phyloP scores from a whole-genome alignment of 2,113 vertebrate genomes.

The Catharus minimus region DNA sequence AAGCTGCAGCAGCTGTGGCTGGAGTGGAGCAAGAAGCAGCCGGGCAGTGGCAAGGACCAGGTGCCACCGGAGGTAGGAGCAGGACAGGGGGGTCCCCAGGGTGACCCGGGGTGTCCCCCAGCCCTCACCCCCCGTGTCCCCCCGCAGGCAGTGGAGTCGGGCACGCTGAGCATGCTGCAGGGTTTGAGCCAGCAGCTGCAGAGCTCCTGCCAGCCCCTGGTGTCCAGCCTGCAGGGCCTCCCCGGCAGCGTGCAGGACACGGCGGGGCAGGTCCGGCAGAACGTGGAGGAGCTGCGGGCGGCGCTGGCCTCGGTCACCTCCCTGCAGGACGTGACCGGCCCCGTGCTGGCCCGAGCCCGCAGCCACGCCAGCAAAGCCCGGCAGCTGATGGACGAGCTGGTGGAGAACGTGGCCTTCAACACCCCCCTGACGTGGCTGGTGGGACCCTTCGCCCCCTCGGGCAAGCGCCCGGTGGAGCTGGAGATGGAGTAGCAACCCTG shows the following conservation, averaged over 20 bases:
- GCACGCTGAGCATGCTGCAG: constrained; percentile 71
- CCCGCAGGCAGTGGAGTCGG: constrained; percentile 12
- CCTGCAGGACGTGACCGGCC: constrained; percentile 65
- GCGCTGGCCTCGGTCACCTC: constrained; percentile 60
- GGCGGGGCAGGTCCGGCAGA: constrained; percentile 70
- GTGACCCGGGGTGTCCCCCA: accelerated
- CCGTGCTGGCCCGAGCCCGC: constrained; percentile 75
- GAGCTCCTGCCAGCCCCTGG: constrained; percentile 74
- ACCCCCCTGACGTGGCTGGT: constrained; percentile 74
- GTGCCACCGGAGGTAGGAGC: neutral
- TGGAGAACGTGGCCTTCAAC: constrained; percentile 71
- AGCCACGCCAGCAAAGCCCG: constrained; percentile 69
- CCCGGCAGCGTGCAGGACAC: constrained; percentile 81
- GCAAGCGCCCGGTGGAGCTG: neutral
- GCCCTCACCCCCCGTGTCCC: neutral
- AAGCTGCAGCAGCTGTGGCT: constrained; percentile 83
- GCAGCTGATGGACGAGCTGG: constrained; percentile 83
- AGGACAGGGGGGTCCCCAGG: accelerated
- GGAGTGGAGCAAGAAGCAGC: constrained; percentile 77
- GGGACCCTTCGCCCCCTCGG: constrained; percentile 26
- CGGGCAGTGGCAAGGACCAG: neutral
- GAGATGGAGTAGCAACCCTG: neutral
- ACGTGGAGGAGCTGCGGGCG: constrained; percentile 77
- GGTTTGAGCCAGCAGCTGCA: constrained; percentile 78
- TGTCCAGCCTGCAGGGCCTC: constrained; percentile 84